Conservation (phyloP, 2,888 invertebrate genomes). For the Zaprionus obscuricornis region DNA sequence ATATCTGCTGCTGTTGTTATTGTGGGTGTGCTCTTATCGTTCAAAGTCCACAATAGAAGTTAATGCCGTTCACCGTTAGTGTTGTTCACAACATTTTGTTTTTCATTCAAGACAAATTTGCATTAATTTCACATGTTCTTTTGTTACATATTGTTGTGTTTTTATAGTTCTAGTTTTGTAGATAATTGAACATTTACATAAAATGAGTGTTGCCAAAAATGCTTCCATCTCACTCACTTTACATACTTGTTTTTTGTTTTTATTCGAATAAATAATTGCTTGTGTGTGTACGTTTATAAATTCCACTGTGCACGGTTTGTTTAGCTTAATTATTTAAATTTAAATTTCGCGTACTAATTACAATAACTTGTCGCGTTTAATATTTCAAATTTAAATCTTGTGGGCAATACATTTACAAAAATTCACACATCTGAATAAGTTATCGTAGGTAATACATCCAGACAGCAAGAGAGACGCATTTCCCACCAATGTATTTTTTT, state of each 20-base stretch:
- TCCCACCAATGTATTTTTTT: conserved; percentile 24
- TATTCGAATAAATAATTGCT: too few species aligned
- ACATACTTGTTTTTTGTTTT: too few species aligned
- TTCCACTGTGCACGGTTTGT: conserved; percentile 3
- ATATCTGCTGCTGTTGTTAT: conserved; percentile 22
- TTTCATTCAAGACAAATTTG: too few species aligned
- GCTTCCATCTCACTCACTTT: conserved; percentile 26
- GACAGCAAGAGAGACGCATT: conserved; percentile 29
- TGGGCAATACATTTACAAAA: conserved; percentile 23
- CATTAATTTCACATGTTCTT: too few species aligned
- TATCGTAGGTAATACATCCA: too few species aligned
- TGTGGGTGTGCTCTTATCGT: conserved; percentile 55
- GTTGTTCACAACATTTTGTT: too few species aligned
- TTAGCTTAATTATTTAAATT: conserved; percentile 28
- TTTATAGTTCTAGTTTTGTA: too few species aligned
- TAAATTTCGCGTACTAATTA: conserved; percentile 57
- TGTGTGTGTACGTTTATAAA: background rate
- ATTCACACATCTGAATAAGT: too few species aligned
- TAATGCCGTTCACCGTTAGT: too few species aligned
- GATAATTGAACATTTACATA: too few species aligned
- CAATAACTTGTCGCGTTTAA: conserved; percentile 55
- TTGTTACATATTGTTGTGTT: too few species aligned
- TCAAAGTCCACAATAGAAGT: conserved; percentile 77
- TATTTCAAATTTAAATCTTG: conserved; percentile 46
- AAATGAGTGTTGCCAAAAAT: conserved; percentile 19